Evolutionary conservation across 2,888 invertebrate genomes (phyloP), one percentile per base, ranked within the genome.

Genomic region (Invenusta paracnida): DNA sequence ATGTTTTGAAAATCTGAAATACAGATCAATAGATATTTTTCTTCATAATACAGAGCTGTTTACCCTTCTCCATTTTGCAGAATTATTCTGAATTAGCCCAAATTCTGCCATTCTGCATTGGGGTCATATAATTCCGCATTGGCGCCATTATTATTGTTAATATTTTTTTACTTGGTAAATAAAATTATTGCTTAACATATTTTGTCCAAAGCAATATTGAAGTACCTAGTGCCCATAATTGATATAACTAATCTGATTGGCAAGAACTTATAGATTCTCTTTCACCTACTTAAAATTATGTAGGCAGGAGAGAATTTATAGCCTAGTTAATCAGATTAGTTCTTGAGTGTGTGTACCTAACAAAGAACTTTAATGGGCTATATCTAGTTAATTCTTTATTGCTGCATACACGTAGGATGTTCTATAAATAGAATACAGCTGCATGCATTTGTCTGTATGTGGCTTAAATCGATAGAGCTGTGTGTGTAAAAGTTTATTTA

Each of bases 401-500:
- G n/a, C n/a, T n/a, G n/a, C n/a, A n/a, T n/a, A n/a, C n/a, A n/a
- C n/a, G 5, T 48, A 48, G 48, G 48, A 48, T 48, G 48, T 48
- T 48, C 48, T 48, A 48, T 48, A 48, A 48, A 48, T 48, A 48
- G 48, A 48, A 48, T 48, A 48, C 48, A 48, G 48, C 48, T 48
- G 17, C 48, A 11, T 48, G 48, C 17, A 11, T 48, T 5, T 48
- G 11, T 48, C 11, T 48, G 17, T 48, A 5, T 48, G 48, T 5
- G 11, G 5, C 17, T 11, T 48, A 48, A 48, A 48, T 48, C 48
- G 17, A 48, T 48, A 48, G 5, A 17, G 48, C 48, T 17, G 17
- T 48, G 48, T 48, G 17, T 48, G 48, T 17, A 48, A 48, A 73
- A 73, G 73, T 73, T 25, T 73, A 73, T 73, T 73, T 73, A 73